Percentiles rank a stretch among this genome's conserved stretches.
Evolutionary conservation across 2,113 vertebrate genomes (phyloP).

Genomic region (Pelmatolapia mariae): DNA sequence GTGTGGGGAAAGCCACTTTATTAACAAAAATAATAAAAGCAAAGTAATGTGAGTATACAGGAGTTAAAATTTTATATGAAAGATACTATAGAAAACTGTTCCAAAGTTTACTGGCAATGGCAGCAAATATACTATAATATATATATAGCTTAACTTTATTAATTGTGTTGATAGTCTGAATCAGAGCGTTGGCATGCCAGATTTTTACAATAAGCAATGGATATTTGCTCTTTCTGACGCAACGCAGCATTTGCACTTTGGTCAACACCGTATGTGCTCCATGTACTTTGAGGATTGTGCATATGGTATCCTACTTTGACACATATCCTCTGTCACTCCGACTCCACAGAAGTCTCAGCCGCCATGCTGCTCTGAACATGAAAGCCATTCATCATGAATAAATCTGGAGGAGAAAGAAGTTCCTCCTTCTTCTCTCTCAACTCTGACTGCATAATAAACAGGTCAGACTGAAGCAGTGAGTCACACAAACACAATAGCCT

Average conservation of each 20-base stretch:
- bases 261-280: background rate
- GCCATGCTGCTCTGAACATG: constrained; percentile 31
- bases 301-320: background rate
- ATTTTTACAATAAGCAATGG: background rate
- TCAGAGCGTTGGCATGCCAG: background rate
- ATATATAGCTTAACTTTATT: background rate
- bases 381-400: constrained; percentile 49
- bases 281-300: background rate
- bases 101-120: background rate
- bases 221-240: background rate
- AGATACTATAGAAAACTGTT: background rate
- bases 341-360: constrained; percentile 8
- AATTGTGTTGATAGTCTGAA: background rate
- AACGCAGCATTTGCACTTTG: background rate
- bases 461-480: constrained; percentile 25
- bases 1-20: background rate
- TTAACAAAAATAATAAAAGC: background rate
- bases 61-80: background rate
- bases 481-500: constrained; percentile 1
- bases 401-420: constrained; percentile 24
- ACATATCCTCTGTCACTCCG: background rate
- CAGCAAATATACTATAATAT: background rate
- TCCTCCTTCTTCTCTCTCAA: constrained; percentile 22
- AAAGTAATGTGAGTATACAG: background rate
- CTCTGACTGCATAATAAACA: constrained; percentile 33